phyloP scores from a whole-genome alignment of 1,140 invertebrate species.

The Phthorimaea operculella region DNA sequence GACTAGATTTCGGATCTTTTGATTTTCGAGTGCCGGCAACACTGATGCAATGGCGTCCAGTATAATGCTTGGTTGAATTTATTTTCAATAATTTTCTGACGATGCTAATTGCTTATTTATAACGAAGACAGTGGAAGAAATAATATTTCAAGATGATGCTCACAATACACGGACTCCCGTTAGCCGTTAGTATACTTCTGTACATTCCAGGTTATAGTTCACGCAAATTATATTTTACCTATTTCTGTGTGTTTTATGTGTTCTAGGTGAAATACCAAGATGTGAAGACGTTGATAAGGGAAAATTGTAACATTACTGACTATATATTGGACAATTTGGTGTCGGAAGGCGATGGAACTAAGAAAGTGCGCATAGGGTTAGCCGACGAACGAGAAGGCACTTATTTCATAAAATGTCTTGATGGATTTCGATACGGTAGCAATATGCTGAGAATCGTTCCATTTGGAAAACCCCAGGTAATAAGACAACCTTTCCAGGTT shows the following conservation, averaged over 20 bases:
- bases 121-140: neutral
- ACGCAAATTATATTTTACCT: neutral
- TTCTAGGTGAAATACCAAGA: conserved; percentile 49
- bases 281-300: conserved; percentile 41
- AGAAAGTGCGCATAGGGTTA: conserved; percentile 47
- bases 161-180: neutral
- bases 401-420: conserved; percentile 40
- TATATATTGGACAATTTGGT: conserved; percentile 48
- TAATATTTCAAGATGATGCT: conserved; percentile 4
- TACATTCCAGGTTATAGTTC: neutral
- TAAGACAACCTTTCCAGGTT: conserved; percentile 6
- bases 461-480: conserved; percentile 40
- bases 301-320: conserved; percentile 44
- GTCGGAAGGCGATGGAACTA: conserved; percentile 30
- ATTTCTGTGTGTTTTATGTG: neutral
- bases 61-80: too few species aligned
- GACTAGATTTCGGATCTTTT: too few species aligned
- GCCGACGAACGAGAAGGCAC: conserved; percentile 38
- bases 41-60: too few species aligned
- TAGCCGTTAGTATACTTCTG: neutral
- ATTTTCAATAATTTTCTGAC: too few species aligned
- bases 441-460: conserved; percentile 34
- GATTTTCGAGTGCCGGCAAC: too few species aligned
- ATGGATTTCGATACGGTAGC: conserved; percentile 36
- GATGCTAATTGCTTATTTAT: too few species aligned